Percentiles rank a stretch among this genome's conserved stretches.
Conservation (phyloP, 2,888 invertebrate genomes). For the Mamestra brassicae region DNA sequence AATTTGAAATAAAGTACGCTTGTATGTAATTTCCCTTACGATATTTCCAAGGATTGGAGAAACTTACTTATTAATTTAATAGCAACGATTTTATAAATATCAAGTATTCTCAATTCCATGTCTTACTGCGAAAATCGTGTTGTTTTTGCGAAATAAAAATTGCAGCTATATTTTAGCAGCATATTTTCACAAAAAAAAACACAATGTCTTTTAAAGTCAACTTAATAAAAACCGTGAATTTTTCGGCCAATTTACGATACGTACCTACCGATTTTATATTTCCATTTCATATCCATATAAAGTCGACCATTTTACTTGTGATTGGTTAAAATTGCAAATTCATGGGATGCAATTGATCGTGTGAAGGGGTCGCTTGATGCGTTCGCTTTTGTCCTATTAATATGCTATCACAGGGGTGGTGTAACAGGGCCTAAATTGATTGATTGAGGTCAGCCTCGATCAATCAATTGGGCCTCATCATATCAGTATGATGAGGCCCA, state of each 20-base stretch:
- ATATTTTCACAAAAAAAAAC: no score
- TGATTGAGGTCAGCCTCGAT: background rate
- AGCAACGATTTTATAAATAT: background rate
- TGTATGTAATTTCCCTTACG: background rate
- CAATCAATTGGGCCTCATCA: no score
- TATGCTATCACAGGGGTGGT: background rate
- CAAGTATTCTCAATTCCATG: no score
- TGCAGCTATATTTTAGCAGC: no score
- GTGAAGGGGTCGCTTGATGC: background rate
- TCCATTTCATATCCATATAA: background rate
- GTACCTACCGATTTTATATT: background rate
- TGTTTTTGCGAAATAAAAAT: no score
- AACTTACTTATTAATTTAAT: background rate
- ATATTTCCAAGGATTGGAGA: background rate
- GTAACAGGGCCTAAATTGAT: conserved; percentile 1
- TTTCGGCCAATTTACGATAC: background rate
- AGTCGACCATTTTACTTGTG: background rate
- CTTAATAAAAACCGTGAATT: background rate
- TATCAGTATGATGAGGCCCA: no score
- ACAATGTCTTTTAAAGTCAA: background rate
- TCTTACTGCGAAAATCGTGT: no score
- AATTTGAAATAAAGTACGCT: background rate
- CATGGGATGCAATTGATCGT: conserved; percentile 11
- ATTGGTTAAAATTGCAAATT: conserved; percentile 10
- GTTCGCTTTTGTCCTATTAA: background rate